Conservation (phyloP, 1,140 invertebrate genomes). For the Pristionchus pacificus region DNA sequence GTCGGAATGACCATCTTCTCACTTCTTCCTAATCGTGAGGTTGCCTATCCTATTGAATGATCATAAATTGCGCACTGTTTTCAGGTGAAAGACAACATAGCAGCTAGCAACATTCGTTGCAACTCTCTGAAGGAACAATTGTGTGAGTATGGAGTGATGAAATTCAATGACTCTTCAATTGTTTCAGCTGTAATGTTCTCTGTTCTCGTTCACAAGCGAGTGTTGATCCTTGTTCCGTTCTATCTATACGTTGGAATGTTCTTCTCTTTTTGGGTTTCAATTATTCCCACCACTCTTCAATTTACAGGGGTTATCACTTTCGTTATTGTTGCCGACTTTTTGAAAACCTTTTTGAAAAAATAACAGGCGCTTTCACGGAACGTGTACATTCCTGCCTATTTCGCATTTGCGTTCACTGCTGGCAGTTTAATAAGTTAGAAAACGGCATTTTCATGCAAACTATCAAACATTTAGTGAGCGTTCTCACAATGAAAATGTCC, state of each 20-base stretch:
- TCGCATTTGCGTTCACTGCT: neutral
- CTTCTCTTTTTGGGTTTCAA: neutral
- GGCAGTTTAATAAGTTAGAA: neutral
- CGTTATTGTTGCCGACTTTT: too few species aligned
- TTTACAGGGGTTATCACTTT: neutral
- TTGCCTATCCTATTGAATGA: neutral
- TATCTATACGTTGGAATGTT: neutral
- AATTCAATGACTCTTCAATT: too few species aligned
- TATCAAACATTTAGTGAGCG: neutral
- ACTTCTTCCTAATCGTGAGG: neutral
- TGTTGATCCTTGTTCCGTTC: neutral
- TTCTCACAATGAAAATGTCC: neutral
- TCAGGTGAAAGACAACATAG: too few species aligned
- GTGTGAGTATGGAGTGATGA: too few species aligned
- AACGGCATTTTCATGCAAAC: too few species aligned
- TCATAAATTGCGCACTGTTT: neutral
- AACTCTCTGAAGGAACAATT: too few species aligned
- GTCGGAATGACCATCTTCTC: neutral
- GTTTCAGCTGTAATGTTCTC: neutral
- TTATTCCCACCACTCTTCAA: neutral
- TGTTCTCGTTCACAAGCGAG: neutral
- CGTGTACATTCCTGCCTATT: neutral
- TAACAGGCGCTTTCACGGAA: neutral
- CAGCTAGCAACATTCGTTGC: too few species aligned
- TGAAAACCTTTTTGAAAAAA: too few species aligned